These are phyloP conservation scores for Candoia aspera DNA, from an alignment of 2,113 vertebrate genomes.

Conservation along the genomic window DNA sequence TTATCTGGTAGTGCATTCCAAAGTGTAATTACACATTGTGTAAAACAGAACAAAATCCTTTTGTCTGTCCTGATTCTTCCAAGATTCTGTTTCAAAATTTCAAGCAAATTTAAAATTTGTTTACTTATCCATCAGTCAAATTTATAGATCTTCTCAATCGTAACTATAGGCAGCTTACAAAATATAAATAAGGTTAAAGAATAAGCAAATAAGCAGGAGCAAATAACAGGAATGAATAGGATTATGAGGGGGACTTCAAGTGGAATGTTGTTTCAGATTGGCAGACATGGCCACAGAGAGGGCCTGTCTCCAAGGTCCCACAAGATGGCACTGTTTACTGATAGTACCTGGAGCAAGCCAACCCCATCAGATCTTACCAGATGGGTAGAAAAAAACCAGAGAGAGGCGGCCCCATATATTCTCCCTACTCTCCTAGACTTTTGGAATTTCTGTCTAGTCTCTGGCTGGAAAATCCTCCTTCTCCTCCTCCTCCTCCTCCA, in stretches of 20 bases:
- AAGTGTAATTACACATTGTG: neutral
- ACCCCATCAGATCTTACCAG: neutral
- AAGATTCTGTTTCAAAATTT: neutral
- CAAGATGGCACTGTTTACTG: neutral
- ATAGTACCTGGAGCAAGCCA: neutral
- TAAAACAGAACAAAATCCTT: neutral
- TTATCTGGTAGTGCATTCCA: neutral
- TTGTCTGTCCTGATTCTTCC: neutral
- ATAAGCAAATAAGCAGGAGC: neutral
- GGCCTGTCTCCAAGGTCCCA: neutral
- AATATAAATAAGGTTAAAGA: neutral
- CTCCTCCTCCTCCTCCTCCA: too few species aligned
- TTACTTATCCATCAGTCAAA: neutral
- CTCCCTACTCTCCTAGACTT: neutral
- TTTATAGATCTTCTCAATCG: neutral
- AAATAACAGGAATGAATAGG: neutral
- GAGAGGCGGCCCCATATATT: neutral
- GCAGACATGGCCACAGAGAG: neutral
- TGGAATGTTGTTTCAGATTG: neutral
- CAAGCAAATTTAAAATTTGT: neutral
- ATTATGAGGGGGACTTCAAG: neutral
- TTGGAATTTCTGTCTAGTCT: neutral
- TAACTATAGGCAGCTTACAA: neutral
- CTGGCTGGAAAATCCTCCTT: neutral
- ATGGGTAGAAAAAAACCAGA: neutral